Evolutionary conservation across 2,888 invertebrate genomes (phyloP), one percentile per base, ranked within the genome.

Genomic region (Andrena dorsata): DNA sequence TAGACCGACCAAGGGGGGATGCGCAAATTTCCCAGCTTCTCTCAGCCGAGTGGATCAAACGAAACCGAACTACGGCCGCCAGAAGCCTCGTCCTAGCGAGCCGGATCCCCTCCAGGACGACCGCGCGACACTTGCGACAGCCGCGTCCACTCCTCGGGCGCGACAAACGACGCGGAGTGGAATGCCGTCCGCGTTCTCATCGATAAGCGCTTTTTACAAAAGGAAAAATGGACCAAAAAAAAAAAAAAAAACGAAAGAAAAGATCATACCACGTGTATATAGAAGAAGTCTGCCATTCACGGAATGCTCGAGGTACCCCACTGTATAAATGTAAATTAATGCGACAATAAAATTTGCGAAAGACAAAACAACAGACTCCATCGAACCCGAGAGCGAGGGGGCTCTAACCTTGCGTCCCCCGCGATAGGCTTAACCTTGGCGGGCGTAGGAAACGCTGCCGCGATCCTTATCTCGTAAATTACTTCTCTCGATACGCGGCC

Each of bases 281-380:
- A 83, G 84, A 78, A 79, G 85, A 84, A 75, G 69, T 82, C 83
- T 81, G 88, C 81, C 83, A 72, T 80, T 79, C 70, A 76, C 61
- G 82, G 80, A 79, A 70, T 66, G 75, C 82, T 78, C 76, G 74
- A 85, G 76, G 82, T 76, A 80, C 32, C 41, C 61, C 87, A 87
- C 65, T 92, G 91, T 92, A 91, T 91, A 92, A 91, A 92, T 92
- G 89, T 91, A 90, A 91, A 91, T 92, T 91, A 92, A 88, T 89
- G 72, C 76, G 81, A 82, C 72, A 88, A 88, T 88, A 88, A 88
- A 88, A 64, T 80, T 80, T 79, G 65, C 74, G 58, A 68, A 78
- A 83, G 78, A 71, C 26, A 63, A 60, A 20, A n/a, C 13, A 7
- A 6, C 51, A n/a, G 10, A 65, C 32, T 61, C 20, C 61, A 20